Conservation (phyloP, 2,888 invertebrate species). For the Drosophila pseudotakahashii region DNA sequence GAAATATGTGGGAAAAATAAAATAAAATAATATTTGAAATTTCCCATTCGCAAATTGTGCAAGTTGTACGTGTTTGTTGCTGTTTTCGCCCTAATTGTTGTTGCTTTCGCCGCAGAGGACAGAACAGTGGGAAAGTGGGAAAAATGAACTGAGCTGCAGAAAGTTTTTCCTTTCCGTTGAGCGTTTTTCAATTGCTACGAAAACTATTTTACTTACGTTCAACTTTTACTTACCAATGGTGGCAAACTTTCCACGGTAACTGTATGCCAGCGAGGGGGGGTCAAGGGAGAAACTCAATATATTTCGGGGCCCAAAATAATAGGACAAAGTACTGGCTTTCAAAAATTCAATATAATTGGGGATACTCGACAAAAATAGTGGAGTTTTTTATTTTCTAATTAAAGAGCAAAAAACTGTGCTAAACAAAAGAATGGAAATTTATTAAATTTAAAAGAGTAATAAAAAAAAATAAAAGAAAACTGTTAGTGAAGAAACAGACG, state of each 20-base stretch:
- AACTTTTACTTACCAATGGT: slow-evolving; percentile 71
- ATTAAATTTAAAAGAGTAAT: too few relatives aligned
- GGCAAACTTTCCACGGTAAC: slow-evolving; percentile 64
- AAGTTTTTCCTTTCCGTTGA: slow-evolving; percentile 57
- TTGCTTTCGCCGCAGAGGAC: slow-evolving; percentile 4
- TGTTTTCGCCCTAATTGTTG: slow-evolving; percentile 18
- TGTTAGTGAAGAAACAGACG: too few relatives aligned
- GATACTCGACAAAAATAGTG: not conserved
- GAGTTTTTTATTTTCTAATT: too few relatives aligned
- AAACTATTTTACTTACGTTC: slow-evolving; percentile 68
- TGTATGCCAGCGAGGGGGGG: slow-evolving; percentile 22
- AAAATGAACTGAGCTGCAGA: slow-evolving; percentile 35
- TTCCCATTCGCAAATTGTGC: slow-evolving; percentile 42
- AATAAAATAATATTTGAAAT: slow-evolving; percentile 31
- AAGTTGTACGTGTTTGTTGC: slow-evolving; percentile 40
- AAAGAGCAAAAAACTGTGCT: too few relatives aligned
- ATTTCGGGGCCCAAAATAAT: not conserved
- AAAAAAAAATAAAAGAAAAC: too few relatives aligned
- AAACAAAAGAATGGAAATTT: too few relatives aligned
- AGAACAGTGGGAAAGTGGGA: slow-evolving; percentile 17
- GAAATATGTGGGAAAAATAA: slow-evolving; percentile 38
- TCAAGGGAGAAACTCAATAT: not conserved
- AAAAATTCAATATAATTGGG: not conserved
- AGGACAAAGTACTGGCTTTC: too few relatives aligned
- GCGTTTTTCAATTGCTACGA: slow-evolving; percentile 71